Base-by-base conservation (phyloP, 1,140 invertebrate species). In the Grapholita molesta region DNA sequence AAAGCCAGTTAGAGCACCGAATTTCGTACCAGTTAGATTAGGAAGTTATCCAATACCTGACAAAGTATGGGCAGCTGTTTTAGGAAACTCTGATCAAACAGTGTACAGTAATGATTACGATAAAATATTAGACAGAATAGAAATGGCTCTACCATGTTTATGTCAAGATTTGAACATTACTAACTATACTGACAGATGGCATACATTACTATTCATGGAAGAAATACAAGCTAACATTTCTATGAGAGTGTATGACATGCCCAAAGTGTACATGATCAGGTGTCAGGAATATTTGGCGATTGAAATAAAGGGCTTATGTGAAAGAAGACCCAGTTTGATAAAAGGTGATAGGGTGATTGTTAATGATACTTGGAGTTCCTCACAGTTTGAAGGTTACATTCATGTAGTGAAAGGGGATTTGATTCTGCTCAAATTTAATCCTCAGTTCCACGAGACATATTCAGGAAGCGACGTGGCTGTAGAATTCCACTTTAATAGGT, bases 311-410 rank as follows among this genome's bases (percentile, higher is more conserved):
- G 96, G 97, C 68, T 90, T 99, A 9, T 93, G 94, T 64, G 98
- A 99, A 86, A 95, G 94, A 75, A 93, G 97, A 57, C 98, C 97
- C 2, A 98, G 97, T 1, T 83, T 99, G 6, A 93, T 98, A 38
- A 80, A 95, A 55, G 97, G 97, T 0, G 98, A 99, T 85, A 93
- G 90, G 84, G 94, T 96, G 18, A 92, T 95, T 28, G 94, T 93
- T 0, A 92, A 88, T 65, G 93, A 94, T 78, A 87, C 90, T 32
- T 93, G 85, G 77, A 75, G 83, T 67, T 69, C 67, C 4, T 68
- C 78, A 28, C 86, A 89, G 52, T 97, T 95, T 86, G 95, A 97
- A 92, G 97, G 97, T n/a, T 94, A 90, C 73, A 94, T 98, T 73
- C 96, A 97, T 82, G 94, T 95, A 80, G 94, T 97, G 18, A 91